Evolutionary conservation across 2,888 invertebrate species (phyloP), one percentile per base, ranked within the genome.

Genomic region (Aphodius granarius): DNA sequence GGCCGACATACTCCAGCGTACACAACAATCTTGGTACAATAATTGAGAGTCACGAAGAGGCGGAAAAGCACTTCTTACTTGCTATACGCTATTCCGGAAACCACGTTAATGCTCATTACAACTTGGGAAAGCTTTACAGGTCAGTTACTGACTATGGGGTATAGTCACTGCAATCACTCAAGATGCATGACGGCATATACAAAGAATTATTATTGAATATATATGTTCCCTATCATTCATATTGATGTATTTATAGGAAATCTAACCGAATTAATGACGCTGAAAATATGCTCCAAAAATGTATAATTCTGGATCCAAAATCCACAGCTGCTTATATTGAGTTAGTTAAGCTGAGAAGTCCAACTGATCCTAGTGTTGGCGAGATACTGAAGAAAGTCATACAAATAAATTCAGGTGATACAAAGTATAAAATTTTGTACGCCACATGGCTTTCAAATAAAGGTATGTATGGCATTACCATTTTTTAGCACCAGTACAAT

Each of bases 1-100:
- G 95, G 94, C 95, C 95, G 9, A 91, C 92, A 63, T 94, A 96
- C 85, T 94, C 95, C 5, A 95, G 95, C 83, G 95, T 95, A 0
- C 94, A 95, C 88, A 95, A 96, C 86, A 96, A 96, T 87, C 89
- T 96, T 71, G 96, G 95, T 19, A 95, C 95, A 0, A 86, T 96
- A 79, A 90, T 95, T 81, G 88, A 89, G 76, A 92, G 92, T 72
- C 88, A 89, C 4, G 90, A 90, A 0, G 90, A 92, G 80, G 95
- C 95, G 0, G 95, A 95, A 84, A 88, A 89, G 78, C 94, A 95
- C 85, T 96, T 95, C 88, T 88, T 93, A 78, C 90, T 92, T 70
- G 94, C 94, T 5, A 91, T 94, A 80, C 89, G 90, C 78, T 92
- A 94, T 83, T 93, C 93, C 81, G 90, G 93, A 2, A 91, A 92